phyloP scores from a whole-genome alignment of 2,797 vertebrate species.

The Sphenopsis melanotis region DNA sequence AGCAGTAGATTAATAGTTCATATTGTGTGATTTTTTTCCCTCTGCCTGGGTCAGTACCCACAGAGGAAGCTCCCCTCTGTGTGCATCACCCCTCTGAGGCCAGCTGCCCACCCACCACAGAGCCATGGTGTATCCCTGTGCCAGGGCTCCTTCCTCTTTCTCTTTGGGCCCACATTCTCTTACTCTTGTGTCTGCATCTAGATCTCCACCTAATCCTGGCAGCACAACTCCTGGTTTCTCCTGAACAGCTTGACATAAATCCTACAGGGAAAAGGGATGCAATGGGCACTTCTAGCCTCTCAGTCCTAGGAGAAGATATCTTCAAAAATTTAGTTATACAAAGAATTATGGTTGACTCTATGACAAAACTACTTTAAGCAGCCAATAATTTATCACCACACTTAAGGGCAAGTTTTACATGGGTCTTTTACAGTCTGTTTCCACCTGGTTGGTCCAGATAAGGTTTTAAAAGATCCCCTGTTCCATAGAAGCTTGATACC shows the following conservation, averaged over 20 bases:
- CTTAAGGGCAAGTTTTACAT: conserved; percentile 42
- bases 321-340: neutral
- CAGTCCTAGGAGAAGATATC: neutral
- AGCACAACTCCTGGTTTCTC: neutral
- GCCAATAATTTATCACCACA: conserved; percentile 39
- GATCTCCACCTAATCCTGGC: neutral
- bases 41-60: neutral
- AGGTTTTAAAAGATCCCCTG: conserved; percentile 61
- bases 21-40: neutral
- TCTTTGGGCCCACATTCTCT: neutral
- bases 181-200: neutral
- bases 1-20: conserved; percentile 23
- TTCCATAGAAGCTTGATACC: conserved; percentile 48
- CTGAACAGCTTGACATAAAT: neutral
- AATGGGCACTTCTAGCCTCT: neutral
- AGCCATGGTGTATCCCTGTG: neutral
- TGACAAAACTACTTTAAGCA: neutral
- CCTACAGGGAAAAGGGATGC: neutral
- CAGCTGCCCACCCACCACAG: neutral
- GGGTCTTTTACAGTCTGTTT: conserved; percentile 49
- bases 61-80: neutral
- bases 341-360: neutral
- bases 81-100: neutral
- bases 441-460: conserved; percentile 70
- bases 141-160: neutral